These are phyloP conservation scores for Peromyscus californicus DNA, from an alignment of 2,113 vertebrate species.

Conservation along the genomic window DNA sequence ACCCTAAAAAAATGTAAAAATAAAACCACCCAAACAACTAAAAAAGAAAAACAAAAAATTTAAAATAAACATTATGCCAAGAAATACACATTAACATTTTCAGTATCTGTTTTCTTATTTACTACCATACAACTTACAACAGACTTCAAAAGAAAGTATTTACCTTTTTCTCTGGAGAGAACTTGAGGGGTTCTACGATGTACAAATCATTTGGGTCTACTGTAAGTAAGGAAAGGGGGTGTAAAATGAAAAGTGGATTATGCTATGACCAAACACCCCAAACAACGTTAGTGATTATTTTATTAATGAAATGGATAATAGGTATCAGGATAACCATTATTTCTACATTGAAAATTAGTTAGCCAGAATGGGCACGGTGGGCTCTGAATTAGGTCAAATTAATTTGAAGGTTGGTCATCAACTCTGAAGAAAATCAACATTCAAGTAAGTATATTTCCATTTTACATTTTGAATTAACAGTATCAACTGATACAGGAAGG, in stretches of 20 bases:
- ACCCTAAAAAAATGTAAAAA: neutral
- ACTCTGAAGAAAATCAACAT: neutral
- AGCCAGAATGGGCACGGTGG: neutral
- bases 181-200: constrained; percentile 99
- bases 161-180: constrained; percentile 99
- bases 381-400: neutral
- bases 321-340: neutral
- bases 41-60: neutral
- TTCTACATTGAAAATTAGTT: constrained; percentile 35
- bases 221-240: constrained; percentile 88
- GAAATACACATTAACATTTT: neutral
- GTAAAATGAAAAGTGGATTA: constrained; percentile 44
- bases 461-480: neutral
- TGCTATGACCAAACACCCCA: constrained; percentile 17
- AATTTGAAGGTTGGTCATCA: neutral
- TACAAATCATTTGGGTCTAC: constrained; percentile 97
- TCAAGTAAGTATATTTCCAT: neutral
- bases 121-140: neutral
- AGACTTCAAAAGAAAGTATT: constrained; percentile 79
- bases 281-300: neutral
- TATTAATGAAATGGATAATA: neutral
- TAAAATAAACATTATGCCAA: constrained; percentile 36
- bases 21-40: neutral
- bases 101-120: constrained; percentile 22
- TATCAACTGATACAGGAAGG: neutral